Percentiles rank a stretch among this genome's conserved stretches.
phyloP scores from a whole-genome alignment of 30 jellyfish, hydroid and myxozoan genomes.

The Cassiopea andromeda region DNA sequence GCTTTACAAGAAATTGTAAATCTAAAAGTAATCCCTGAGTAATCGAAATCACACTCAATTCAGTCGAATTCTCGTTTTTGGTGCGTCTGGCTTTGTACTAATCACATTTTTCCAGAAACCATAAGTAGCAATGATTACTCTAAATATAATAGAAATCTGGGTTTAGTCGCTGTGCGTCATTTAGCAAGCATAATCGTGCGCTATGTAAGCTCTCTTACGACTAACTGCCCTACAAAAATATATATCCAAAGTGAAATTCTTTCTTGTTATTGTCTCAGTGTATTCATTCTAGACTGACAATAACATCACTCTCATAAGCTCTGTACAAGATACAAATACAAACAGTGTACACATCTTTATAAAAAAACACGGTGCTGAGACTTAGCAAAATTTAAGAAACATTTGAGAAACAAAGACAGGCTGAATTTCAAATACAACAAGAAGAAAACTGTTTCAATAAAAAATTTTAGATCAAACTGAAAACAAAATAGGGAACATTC shows the following conservation, averaged over 20 bases:
- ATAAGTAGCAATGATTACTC: not conserved
- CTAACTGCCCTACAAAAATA: not conserved
- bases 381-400: too few species aligned
- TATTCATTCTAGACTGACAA: not conserved
- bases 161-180: not conserved
- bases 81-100: not conserved
- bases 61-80: not conserved
- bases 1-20: not conserved
- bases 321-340: not conserved
- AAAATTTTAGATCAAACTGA: too few species aligned
- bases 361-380: too few species aligned
- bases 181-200: not conserved
- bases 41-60: not conserved
- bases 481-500: too few species aligned
- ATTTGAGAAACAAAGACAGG: too few species aligned
- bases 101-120: conserved; percentile 13
- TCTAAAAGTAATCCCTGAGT: not conserved
- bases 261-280: not conserved
- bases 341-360: not conserved
- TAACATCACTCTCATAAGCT: not conserved
- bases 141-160: not conserved
- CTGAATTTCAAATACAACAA: too few species aligned
- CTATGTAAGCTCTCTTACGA: not conserved
- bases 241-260: not conserved
- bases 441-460: too few species aligned